Base-by-base conservation (phyloP, 2,113 vertebrate genomes). In the Vombatus ursinus region DNA sequence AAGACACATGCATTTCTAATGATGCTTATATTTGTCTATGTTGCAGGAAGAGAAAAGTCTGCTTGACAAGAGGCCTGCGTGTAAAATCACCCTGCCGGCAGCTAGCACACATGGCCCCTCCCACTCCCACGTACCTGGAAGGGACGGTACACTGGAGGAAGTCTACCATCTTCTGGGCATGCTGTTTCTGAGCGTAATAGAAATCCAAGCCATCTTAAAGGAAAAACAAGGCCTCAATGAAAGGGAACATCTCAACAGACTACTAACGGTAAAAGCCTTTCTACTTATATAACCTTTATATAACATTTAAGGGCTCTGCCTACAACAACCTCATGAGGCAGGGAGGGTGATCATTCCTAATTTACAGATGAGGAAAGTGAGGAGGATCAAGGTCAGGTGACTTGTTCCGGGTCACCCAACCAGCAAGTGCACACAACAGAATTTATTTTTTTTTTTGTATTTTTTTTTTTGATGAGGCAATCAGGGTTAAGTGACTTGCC, bases 151-250 rank as follows among this genome's bases (percentile, higher is more conserved):
- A 99, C 98, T 99, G 99, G 93, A 99, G 99, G 97, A 99, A 99
- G 92, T 99, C 99, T 9, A 99, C 99, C 99, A 99, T 99, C 98
- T 99, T 99, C 98, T 99, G 99, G 54, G 99, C 99, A 0, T 99
- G 99, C 89, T 99, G 99, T 98, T 99, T 99, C 94, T 99, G 98
- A 95, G 98, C 98, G 44, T 99, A 99, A 98, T 99, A 99, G 96
- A 99, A 99, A 99, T 99, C 99, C 97, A 99, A 98, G 44, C 99
- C 99, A 93, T 99, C 99, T 99, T 97, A 84, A 97, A 97, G 93
- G 95, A 96, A 95, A 97, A 94, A 5, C 95, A 94, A 49, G 16
- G 24, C 19, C 0, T 3, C 61, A 31, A 96, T 96, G 90, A 97
- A 93, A 50, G 53, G 84, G 47, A 49, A 9, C 8, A 2, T 48